Conservation (phyloP, 2,888 invertebrate genomes). For the Parelbella ahira region DNA sequence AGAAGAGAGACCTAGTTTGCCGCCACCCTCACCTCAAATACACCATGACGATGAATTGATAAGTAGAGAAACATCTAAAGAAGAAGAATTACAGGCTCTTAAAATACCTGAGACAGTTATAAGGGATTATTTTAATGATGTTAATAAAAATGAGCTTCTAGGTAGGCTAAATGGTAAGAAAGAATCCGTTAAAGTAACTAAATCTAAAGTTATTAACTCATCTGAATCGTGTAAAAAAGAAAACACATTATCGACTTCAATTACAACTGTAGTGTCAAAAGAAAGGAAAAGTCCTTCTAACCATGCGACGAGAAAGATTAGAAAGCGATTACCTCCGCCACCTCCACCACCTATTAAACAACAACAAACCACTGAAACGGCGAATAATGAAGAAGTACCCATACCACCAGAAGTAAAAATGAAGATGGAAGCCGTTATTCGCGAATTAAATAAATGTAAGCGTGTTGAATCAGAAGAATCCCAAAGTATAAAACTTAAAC, state of each 20-base stretch:
- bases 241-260: neutral
- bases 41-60: slow-evolving; percentile 33
- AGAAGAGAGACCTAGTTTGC: slow-evolving; percentile 35
- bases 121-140: slow-evolving; percentile 36
- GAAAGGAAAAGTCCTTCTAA: slow-evolving; percentile 49
- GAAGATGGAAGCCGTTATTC: slow-evolving; percentile 83
- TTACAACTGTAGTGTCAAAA: slow-evolving; percentile 18
- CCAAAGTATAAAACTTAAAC: slow-evolving; percentile 39
- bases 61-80: slow-evolving; percentile 36
- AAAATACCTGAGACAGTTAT: slow-evolving; percentile 34
- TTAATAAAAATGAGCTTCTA: slow-evolving; percentile 18
- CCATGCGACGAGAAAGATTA: slow-evolving; percentile 55
- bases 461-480: slow-evolving; percentile 54
- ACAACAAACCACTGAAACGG: slow-evolving; percentile 29
- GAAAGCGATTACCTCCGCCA: slow-evolving; percentile 69
- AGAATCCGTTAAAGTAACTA: slow-evolving; percentile 17
- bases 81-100: slow-evolving; percentile 34
- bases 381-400: slow-evolving; percentile 47
- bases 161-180: slow-evolving; percentile 2
- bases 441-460: slow-evolving; percentile 71
- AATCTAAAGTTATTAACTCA: slow-evolving; percentile 11
- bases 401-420: slow-evolving; percentile 78
- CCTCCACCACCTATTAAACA: slow-evolving; percentile 57
- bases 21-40: slow-evolving; percentile 33
- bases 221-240: slow-evolving; percentile 29